These are phyloP conservation scores for Triplophysa rosa DNA, from an alignment of 2,113 vertebrate species.

Conservation along the genomic window DNA sequence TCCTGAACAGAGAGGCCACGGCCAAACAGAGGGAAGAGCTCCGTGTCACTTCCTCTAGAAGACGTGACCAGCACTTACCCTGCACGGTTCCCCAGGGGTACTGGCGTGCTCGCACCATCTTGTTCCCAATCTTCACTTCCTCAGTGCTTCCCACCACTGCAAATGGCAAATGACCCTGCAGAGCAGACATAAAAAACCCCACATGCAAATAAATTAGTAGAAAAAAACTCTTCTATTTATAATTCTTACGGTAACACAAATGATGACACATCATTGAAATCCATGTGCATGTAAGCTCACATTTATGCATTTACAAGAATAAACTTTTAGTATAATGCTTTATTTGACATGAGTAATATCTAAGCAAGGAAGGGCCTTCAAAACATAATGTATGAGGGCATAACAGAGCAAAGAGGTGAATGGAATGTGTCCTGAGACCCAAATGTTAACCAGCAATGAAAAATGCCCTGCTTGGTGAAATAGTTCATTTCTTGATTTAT, in stretches of 20 bases:
- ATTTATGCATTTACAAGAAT: background rate
- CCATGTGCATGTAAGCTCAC: background rate
- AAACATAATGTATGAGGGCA: background rate
- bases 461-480: background rate
- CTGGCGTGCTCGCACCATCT: conserved; percentile 97
- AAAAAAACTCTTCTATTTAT: background rate
- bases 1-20: conserved; percentile 13
- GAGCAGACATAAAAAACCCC: conserved; percentile 52
- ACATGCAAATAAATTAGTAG: conserved; percentile 30
- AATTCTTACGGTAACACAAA: conserved; percentile 4
- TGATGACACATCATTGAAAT: conserved; percentile 19
- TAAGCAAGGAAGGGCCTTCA: background rate
- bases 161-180: conserved; percentile 93
- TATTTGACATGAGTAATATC: background rate
- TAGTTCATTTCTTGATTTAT: conserved; percentile 9
- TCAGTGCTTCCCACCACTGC: conserved; percentile 97
- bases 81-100: conserved; percentile 98
- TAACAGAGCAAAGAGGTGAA: background rate
- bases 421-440: background rate
- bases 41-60: conserved; percentile 62
- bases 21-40: conserved; percentile 37
- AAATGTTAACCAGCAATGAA: conserved; percentile 7
- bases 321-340: too few relatives aligned
- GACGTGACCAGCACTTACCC: conserved; percentile 76
- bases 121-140: conserved; percentile 97